These are phyloP conservation scores for Carcharodon carcharias DNA, from an alignment of 2,797 vertebrate genomes.

Conservation along the genomic window DNA sequence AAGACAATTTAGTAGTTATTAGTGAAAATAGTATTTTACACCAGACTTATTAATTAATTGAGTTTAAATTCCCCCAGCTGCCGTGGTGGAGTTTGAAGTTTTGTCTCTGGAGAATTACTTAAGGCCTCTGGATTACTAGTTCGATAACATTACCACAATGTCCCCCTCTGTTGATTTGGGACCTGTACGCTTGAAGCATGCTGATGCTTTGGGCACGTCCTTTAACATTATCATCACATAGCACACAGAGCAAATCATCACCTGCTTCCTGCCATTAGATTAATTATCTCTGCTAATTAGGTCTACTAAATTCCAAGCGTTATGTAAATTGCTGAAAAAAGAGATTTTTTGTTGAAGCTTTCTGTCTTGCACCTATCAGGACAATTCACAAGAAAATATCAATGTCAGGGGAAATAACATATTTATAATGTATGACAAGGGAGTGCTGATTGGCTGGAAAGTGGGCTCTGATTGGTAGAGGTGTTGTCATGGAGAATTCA, in stretches of 20 bases:
- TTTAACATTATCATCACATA: neutral
- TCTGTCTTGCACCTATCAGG: too few species aligned
- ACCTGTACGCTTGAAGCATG: neutral
- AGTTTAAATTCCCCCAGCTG: neutral
- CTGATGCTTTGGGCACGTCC: neutral
- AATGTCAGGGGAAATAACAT: too few species aligned
- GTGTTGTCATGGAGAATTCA: too few species aligned
- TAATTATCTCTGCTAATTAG: neutral
- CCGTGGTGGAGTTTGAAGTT: neutral
- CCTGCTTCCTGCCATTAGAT: neutral
- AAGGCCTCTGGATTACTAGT: too few species aligned
- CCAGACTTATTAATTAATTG: neutral
- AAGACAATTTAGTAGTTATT: neutral
- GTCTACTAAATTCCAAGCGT: neutral
- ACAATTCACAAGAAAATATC: too few species aligned
- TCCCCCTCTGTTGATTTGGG: neutral
- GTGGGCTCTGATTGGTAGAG: too few species aligned
- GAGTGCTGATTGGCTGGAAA: too few species aligned
- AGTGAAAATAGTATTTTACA: neutral
- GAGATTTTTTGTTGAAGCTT: too few species aligned
- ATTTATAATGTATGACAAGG: too few species aligned
- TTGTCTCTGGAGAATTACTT: neutral
- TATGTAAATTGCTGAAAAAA: neutral
- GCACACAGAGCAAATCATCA: neutral
- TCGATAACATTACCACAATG: neutral